Base-by-base conservation (phyloP, 1,140 invertebrate genomes). In the Penaeus vannamei region DNA sequence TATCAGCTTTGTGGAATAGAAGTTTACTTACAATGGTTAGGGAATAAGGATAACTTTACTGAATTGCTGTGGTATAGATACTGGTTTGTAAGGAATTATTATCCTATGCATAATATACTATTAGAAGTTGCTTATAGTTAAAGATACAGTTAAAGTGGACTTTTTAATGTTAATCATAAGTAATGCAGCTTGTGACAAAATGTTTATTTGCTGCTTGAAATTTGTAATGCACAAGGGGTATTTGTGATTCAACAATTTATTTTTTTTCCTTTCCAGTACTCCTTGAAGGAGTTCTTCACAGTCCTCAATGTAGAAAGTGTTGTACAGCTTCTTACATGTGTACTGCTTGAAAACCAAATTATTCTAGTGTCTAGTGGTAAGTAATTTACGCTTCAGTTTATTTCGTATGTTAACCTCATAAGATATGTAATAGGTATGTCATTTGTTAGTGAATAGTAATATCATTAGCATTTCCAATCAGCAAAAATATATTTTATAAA, bases 331-430 rank as follows among this genome's bases (percentile, higher is more conserved):
- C 97, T 99, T 92, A 98, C 98, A 7, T 98, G 98, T 94, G 96
- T 99, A 46, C 94, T 99, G 22, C 93, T 99, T 17, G 99, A 99
- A 94, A 98, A 99, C 94, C 99, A 99, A 94, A 96, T 99, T 64
- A 94, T 99, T 61, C 94, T 99, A 20, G 96, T 97, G 92, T 99
- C 98, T 83, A 95, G 95, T 93, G 96, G 97, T 98, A 93, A 93
- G 91, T 89, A 76, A 29, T 42, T 42, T 36, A n/a, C 23, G 8
- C 80, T 61, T 90, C 3, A 22, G 36, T 0, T 23, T 23, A 42
- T 42, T 42, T 7, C 36, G 4, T 42, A 42, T 42, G 4, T 42
- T 42, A 42, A 42, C 8, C 8, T 8, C 36, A 64, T 19, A 23
- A 53, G 22, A 42, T 36, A 42, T 42, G 36, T 42, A 42, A 7